Conservation (phyloP, 2,888 invertebrate genomes). For the Catotricha subobsoleta region DNA sequence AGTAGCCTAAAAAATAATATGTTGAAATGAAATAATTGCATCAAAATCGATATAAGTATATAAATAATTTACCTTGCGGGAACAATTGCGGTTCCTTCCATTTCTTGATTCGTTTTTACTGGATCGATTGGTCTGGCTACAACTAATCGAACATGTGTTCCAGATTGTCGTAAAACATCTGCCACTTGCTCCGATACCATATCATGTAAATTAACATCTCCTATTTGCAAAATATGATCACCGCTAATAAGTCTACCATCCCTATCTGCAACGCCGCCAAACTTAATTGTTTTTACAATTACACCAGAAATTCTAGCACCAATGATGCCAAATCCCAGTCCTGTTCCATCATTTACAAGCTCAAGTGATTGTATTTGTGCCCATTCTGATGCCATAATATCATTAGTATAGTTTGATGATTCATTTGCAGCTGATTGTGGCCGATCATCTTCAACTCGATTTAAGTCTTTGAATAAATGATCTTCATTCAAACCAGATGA, state of each 20-base stretch:
- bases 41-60: too few species aligned
- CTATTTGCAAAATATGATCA: slow-evolving; percentile 93
- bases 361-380: slow-evolving; percentile 96
- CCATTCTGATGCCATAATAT: slow-evolving; percentile 75
- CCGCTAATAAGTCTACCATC: slow-evolving; percentile 94
- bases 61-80: too few species aligned
- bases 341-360: slow-evolving; percentile 91
- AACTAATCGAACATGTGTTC: slow-evolving; percentile 83
- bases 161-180: slow-evolving; percentile 84
- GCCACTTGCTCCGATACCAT: slow-evolving; percentile 98
- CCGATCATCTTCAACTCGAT: slow-evolving; percentile 26
- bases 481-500: slow-evolving; percentile 13
- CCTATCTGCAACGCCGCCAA: slow-evolving; percentile 92
- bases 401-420: slow-evolving; percentile 47
- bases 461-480: slow-evolving; percentile 12
- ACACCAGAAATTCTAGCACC: slow-evolving; percentile 95
- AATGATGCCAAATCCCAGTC: slow-evolving; percentile 96
- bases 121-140: slow-evolving; percentile 85
- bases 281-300: slow-evolving; percentile 96
- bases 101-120: slow-evolving; percentile 37
- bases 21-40: too few species aligned
- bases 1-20: slow-evolving; percentile 43
- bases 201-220: slow-evolving; percentile 78
- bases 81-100: slow-evolving; percentile 41
- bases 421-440: slow-evolving; percentile 47